Evolutionary conservation across 2,888 invertebrate species (phyloP).

Genomic region (Acrobasis consociella): DNA sequence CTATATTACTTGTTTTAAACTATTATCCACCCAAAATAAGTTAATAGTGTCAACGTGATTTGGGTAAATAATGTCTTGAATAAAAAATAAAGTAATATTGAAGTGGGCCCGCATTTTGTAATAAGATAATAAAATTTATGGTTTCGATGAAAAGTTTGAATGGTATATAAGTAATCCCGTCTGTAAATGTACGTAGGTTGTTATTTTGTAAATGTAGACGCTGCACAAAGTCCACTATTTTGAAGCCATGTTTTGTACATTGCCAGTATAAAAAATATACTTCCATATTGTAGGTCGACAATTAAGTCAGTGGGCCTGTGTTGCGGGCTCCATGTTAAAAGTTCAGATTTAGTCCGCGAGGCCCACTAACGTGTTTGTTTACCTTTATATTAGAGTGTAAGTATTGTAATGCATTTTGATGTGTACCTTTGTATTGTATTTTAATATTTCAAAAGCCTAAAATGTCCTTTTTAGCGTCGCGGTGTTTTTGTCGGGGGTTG

Average conservation of each 20-base stretch:
- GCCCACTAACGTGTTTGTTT: too few relatives aligned
- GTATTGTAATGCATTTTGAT: conserved; percentile 55
- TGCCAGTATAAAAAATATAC: conserved; percentile 45
- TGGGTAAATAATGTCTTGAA: too few relatives aligned
- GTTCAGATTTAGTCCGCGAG: too few relatives aligned
- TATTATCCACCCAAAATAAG: too few relatives aligned
- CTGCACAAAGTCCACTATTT: conserved; percentile 39
- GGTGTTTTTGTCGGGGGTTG: conserved; percentile 24
- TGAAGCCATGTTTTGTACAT: conserved; percentile 45
- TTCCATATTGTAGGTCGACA: conserved; percentile 37
- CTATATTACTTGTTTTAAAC: too few relatives aligned
- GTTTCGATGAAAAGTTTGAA: conserved; percentile 21
- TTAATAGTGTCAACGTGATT: too few relatives aligned
- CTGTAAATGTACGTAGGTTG: conserved; percentile 22
- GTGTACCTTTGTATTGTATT: conserved; percentile 46
- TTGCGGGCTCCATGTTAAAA: too few relatives aligned
- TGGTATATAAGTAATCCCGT: conserved; percentile 2
- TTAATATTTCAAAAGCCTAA: conserved; percentile 36
- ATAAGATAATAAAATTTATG: conserved; percentile 11
- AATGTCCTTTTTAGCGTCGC: conserved; percentile 28
- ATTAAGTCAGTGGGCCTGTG: too few relatives aligned
- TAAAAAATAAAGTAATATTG: too few relatives aligned
- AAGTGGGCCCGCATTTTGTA: too few relatives aligned
- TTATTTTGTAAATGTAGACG: conserved; percentile 17
- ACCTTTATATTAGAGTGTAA: conserved; percentile 41